Evolutionary conservation across 2,113 vertebrate species (phyloP).

Genomic region (Sakesphorus luctuosus): DNA sequence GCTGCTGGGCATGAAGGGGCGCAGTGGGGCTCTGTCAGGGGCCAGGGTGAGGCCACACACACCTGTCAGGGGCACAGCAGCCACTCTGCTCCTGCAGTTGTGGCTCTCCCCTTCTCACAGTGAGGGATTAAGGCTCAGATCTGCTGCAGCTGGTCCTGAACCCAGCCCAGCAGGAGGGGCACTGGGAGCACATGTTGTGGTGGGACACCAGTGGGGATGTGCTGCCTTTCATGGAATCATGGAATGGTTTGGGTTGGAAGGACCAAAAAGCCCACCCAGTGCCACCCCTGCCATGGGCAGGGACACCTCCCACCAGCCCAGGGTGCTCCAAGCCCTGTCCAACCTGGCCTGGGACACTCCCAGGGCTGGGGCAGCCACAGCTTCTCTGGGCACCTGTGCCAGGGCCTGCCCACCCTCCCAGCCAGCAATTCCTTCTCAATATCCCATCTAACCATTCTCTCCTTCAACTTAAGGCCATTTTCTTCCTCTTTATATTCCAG

Average conservation of each 20-base stretch:
- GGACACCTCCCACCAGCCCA: neutral
- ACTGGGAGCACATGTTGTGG: rapidly evolving
- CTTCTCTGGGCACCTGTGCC: neutral
- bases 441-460: neutral
- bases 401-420: neutral
- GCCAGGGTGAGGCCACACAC: neutral
- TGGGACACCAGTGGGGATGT: rapidly evolving
- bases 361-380: neutral
- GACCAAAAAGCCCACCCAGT: neutral
- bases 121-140: neutral
- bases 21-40: neutral
- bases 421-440: neutral
- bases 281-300: neutral
- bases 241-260: no score
- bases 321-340: neutral
- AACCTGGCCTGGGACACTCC: neutral
- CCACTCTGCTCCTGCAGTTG: rapidly evolving
- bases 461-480: neutral
- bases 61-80: neutral
- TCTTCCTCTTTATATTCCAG: neutral
- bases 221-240: neutral
- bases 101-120: neutral
- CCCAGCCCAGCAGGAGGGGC: rapidly evolving
- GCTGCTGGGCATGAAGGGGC: neutral
- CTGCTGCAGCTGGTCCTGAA: neutral